Evolutionary conservation across 2,113 vertebrate species (phyloP).

Genomic region (Tringa solitaria): DNA sequence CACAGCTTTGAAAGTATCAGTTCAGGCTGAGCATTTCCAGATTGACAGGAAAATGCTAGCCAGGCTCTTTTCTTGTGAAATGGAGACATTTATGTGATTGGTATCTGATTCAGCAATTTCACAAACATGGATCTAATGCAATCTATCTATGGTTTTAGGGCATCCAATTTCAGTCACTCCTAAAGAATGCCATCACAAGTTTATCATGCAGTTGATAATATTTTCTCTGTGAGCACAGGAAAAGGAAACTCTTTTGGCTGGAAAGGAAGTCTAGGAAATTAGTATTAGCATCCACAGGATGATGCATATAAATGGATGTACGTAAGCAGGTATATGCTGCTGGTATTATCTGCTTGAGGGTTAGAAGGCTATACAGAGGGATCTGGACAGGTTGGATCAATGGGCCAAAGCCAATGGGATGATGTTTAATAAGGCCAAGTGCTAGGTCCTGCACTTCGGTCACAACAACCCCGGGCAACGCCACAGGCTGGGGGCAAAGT

Average conservation of each 20-base stretch:
- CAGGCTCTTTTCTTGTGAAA: not conserved
- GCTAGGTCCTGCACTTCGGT: too few relatives aligned
- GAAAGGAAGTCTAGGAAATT: not conserved
- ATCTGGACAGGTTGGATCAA: too few relatives aligned
- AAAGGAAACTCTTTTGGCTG: not conserved
- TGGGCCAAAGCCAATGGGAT: too few relatives aligned
- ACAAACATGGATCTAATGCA: not conserved
- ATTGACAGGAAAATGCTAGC: not conserved
- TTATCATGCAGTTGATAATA: not conserved
- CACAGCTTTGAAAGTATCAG: not conserved
- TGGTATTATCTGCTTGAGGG: too few relatives aligned
- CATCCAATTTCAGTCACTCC: not conserved
- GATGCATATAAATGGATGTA: rapidly evolving
- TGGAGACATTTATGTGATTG: not conserved
- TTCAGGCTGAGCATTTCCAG: not conserved
- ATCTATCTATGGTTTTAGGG: not conserved
- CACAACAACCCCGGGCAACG: too few relatives aligned
- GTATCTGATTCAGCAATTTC: conserved; percentile 25
- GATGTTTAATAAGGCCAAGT: too few relatives aligned
- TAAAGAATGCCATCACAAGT: not conserved
- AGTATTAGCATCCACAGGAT: not conserved
- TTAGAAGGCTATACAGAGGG: too few relatives aligned
- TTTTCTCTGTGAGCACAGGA: not conserved
- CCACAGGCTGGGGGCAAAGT: too few relatives aligned
- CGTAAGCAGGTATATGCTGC: not conserved